Percentiles rank a stretch among this genome's conserved stretches.
phyloP scores from a whole-genome alignment of 2,888 invertebrate species.

The Stenoptilia bipunctidactyla region DNA sequence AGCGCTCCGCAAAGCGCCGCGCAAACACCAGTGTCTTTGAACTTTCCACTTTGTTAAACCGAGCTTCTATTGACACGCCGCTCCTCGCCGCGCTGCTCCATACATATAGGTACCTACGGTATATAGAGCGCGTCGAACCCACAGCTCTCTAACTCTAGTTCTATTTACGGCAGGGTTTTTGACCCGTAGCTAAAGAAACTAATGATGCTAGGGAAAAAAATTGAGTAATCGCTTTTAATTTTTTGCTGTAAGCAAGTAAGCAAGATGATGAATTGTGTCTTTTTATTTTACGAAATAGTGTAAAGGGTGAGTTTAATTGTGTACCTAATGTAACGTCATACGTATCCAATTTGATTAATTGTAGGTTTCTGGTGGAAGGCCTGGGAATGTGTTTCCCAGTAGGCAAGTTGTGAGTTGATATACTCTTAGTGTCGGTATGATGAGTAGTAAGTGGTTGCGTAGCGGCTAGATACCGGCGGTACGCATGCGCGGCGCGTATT shows the following conservation, averaged over 20 bases:
- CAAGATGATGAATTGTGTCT: background rate
- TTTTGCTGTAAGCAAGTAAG: too few species aligned
- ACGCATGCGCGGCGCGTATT: slow-evolving; percentile 64
- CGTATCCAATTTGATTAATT: too few species aligned
- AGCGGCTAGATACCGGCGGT: slow-evolving; percentile 25
- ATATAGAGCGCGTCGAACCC: background rate
- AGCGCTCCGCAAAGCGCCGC: slow-evolving; percentile 41
- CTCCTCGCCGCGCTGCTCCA: slow-evolving; percentile 12
- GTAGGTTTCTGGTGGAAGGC: too few species aligned
- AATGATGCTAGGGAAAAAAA: background rate
- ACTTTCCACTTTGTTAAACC: slow-evolving; percentile 59
- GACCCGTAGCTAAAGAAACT: background rate
- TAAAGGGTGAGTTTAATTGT: background rate
- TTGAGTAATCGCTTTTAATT: background rate
- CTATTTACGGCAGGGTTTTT: background rate
- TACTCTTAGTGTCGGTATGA: too few species aligned
- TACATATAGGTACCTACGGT: background rate
- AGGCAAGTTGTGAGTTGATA: too few species aligned
- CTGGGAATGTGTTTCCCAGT: too few species aligned
- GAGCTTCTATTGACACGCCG: slow-evolving; percentile 46
- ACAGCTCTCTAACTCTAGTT: background rate
- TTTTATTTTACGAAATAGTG: background rate
- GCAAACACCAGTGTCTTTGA: slow-evolving; percentile 50
- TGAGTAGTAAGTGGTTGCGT: too few species aligned
- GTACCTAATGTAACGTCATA: too few species aligned